These are phyloP conservation scores for Cyanoderma ruficeps DNA, from an alignment of 2,113 vertebrate genomes.

Conservation along the genomic window DNA sequence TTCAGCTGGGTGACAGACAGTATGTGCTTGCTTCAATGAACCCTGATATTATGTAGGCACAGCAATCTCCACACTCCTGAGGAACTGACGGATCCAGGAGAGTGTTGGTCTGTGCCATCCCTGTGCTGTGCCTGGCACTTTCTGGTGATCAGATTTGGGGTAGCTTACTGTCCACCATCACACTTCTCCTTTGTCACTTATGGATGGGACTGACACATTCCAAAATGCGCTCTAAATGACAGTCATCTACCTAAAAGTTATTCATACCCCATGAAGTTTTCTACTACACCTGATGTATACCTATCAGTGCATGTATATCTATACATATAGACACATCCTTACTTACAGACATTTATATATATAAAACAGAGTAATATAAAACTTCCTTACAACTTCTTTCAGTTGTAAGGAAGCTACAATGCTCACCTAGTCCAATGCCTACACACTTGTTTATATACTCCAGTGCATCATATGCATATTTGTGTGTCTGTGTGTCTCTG, in stretches of 20 bases:
- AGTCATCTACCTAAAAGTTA: not conserved
- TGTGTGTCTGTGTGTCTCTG: not conserved
- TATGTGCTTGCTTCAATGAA: not conserved
- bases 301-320: not conserved
- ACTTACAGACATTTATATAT: not conserved
- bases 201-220: not conserved
- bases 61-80: not conserved
- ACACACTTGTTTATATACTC: not conserved
- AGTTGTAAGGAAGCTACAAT: not conserved
- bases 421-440: not conserved
- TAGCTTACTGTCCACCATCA: not conserved
- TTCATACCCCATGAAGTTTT: not conserved
- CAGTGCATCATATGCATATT: not conserved
- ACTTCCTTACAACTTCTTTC: not conserved
- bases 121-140: not conserved
- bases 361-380: too few relatives aligned
- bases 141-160: not conserved
- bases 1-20: not conserved
- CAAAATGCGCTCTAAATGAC: not conserved
- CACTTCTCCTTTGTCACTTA: not conserved
- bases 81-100: not conserved
- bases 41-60: not conserved
- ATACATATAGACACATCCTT: not conserved
- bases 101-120: not conserved
- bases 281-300: not conserved